Base-by-base conservation (phyloP, 2,113 vertebrate species). In the Toxostoma redivivum region DNA sequence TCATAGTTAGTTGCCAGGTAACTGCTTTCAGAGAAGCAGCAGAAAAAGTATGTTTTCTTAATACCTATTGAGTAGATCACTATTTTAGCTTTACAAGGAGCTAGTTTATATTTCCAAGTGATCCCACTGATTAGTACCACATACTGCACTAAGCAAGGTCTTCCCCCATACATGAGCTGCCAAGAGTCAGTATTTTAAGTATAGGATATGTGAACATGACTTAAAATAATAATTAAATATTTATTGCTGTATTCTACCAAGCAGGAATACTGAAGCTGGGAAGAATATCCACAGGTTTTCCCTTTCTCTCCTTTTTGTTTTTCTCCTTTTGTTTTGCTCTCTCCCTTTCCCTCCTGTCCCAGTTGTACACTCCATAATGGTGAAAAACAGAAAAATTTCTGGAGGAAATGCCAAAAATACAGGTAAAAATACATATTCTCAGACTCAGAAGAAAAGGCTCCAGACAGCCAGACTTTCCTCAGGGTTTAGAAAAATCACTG, bases 121-220 rank as follows among this genome's bases (percentile, higher is more conserved):
- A 62, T 80, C 15, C 57, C 30, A 56, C 22, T 56, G 64, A 42
- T 72, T 72, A 11, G 31, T 57, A 70, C 30, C 47, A 28, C 4
- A 28, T 21, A 72, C 5, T 64, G 48, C 51, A 67, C 44, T 40
- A 80, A 81, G 19, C 14, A 72, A 76, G 16, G 20, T 53, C 62
- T 44, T 90, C 40, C 23, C 38, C 10, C n/a, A 20, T 33, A 15
- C 31, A 19, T 25, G 16, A 78, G 15, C 56, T 62, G 21, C 22
- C 64, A 54, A 58, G 31, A 70, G 24, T 70, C 60, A 38, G 15
- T 53, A 88, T 71, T 56, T 88, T 82, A 92, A 56, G n/a, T 42
- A 30, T 0, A 72, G n/a, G 11, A 70, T 66, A 38, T 5, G 2
- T 56, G 19, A 72, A 73, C 7, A 51, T 0, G 1, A n/a, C 17